Conservation (phyloP, 2,888 invertebrate genomes). For the Cheilosia grossa region DNA sequence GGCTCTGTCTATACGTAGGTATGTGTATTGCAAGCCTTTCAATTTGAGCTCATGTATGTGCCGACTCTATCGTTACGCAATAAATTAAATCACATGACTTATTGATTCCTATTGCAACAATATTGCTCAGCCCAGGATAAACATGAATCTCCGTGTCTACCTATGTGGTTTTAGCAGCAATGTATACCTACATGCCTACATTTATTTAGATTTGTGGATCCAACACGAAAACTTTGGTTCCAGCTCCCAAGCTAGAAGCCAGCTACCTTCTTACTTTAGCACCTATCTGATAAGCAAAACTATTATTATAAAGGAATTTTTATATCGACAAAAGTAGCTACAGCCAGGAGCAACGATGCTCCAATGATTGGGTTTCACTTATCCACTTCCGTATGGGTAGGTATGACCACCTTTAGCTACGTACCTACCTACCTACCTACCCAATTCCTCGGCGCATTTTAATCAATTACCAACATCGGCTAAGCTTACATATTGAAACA, state of each 20-base stretch:
- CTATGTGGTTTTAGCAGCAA: background rate
- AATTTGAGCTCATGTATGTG: too few species aligned
- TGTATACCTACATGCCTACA: background rate
- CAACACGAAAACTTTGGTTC: background rate
- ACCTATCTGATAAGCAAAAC: conserved; percentile 12
- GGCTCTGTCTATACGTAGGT: too few species aligned
- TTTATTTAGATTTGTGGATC: background rate
- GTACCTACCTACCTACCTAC: background rate
- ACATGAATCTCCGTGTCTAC: background rate
- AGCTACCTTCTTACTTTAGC: background rate
- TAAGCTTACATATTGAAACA: conserved; percentile 37
- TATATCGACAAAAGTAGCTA: background rate
- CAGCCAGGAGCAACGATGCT: conserved; percentile 20
- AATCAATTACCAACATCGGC: conserved; percentile 56
- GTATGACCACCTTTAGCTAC: background rate
- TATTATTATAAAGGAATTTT: background rate
- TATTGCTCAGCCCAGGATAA: too few species aligned
- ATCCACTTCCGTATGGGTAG: background rate
- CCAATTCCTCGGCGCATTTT: conserved; percentile 51
- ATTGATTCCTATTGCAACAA: too few species aligned
- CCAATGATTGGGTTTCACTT: conserved; percentile 55
- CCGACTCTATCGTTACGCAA: too few species aligned
- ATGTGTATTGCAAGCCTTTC: too few species aligned
- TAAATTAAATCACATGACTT: too few species aligned
- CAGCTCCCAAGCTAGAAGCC: background rate